phyloP scores from a whole-genome alignment of 2,113 vertebrate species.

The Trochalopteron elliotii region DNA sequence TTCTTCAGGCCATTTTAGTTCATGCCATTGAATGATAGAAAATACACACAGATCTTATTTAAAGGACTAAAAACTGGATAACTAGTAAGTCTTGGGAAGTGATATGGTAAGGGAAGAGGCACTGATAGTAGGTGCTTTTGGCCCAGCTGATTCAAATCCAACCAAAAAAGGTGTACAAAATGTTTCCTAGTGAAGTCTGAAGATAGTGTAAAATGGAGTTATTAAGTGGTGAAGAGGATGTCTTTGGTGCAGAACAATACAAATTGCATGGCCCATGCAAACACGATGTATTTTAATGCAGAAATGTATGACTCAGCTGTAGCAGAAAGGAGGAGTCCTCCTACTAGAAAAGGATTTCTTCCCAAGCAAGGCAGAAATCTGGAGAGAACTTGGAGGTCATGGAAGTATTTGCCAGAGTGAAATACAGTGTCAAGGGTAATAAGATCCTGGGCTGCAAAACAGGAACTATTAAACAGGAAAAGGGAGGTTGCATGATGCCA shows the following conservation, averaged over 20 bases:
- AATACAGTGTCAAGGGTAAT: background rate
- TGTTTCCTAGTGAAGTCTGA: background rate
- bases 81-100: background rate
- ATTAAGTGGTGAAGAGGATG: background rate
- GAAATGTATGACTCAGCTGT: background rate
- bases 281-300: background rate
- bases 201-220: background rate
- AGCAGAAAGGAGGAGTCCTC: background rate
- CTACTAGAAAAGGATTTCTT: background rate
- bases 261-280: background rate
- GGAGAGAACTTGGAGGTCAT: background rate
- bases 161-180: background rate
- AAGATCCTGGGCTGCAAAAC: background rate
- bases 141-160: background rate
- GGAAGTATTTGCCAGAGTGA: background rate
- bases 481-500: slow-evolving; percentile 2
- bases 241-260: background rate
- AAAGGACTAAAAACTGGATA: background rate
- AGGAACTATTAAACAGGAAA: background rate
- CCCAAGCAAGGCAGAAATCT: background rate
- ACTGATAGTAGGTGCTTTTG: background rate
- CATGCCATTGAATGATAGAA: background rate
- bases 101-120: background rate
- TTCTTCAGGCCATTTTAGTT: background rate
- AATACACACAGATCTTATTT: background rate